Percentiles rank a stretch among this genome's conserved stretches.
phyloP scores from a whole-genome alignment of 2,797 vertebrate species.

The Loriculus beryllinus region DNA sequence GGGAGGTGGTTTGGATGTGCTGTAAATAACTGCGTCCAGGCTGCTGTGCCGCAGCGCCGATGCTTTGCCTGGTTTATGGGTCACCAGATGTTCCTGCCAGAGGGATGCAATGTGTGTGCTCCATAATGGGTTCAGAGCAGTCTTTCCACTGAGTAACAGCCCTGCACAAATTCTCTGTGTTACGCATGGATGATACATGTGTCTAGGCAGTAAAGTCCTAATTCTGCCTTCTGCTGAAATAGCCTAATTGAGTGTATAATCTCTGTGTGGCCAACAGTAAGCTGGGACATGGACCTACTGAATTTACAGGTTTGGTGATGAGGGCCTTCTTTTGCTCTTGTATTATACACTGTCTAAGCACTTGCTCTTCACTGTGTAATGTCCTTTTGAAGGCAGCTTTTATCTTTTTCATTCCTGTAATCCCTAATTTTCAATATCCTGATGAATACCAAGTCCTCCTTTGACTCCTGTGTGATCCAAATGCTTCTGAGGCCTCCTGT shows the following conservation, averaged over 20 bases:
- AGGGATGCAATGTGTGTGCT: neutral
- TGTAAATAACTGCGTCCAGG: neutral
- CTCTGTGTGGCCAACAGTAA: neutral
- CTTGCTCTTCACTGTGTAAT: neutral
- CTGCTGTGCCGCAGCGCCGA: rapidly evolving
- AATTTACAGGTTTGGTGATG: neutral
- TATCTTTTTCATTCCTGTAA: neutral
- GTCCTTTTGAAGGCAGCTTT: neutral
- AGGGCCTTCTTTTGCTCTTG: neutral
- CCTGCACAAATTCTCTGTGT: neutral
- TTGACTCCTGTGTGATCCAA: neutral
- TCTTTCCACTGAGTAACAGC: neutral
- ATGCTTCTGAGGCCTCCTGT: neutral
- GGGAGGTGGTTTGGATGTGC: neutral
- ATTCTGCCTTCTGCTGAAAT: neutral
- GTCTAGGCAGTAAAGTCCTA: neutral
- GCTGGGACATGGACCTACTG: neutral
- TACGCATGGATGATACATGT: neutral
- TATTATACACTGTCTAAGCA: neutral
- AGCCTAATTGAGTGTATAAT: neutral
- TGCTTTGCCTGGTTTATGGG: neutral
- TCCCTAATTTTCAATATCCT: neutral
- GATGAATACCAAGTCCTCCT: neutral
- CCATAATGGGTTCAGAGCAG: neutral
- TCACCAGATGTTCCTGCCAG: neutral